Percentiles rank a stretch among this genome's conserved stretches.
These are phyloP conservation scores for Eumacrocentrus americanus DNA, from an alignment of 2,888 invertebrate species.

Conservation along the genomic window DNA sequence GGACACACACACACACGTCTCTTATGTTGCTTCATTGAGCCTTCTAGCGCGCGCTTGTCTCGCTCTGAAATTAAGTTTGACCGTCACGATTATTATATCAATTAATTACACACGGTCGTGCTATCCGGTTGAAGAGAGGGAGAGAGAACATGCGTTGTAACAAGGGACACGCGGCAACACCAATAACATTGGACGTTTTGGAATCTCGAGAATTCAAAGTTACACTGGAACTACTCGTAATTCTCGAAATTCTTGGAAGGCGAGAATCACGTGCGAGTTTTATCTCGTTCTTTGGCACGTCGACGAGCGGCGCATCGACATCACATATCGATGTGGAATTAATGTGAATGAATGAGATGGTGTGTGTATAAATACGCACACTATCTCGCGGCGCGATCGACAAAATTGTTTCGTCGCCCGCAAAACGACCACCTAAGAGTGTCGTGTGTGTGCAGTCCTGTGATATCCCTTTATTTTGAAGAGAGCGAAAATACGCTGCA, in stretches of 20 bases:
- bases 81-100: constrained; percentile 52
- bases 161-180: constrained; percentile 1
- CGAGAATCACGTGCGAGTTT: constrained; percentile 6
- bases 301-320: background rate
- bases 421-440: constrained; percentile 16
- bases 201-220: constrained; percentile 46
- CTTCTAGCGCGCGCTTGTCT: constrained; percentile 30
- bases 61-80: constrained; percentile 50
- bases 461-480: constrained; percentile 1
- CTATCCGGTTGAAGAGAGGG: constrained; percentile 48
- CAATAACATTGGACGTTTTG: constrained; percentile 30
- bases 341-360: constrained; percentile 3
- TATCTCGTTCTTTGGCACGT: constrained; percentile 9
- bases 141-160: constrained; percentile 27
- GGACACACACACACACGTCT: background rate
- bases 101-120: constrained; percentile 49
- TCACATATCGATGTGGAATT: constrained; percentile 1
- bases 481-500: constrained; percentile 4
- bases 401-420: constrained; percentile 18
- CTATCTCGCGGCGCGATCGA: constrained; percentile 1
- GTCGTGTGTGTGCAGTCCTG: background rate
- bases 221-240: background rate
- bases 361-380: background rate
- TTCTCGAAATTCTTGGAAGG: constrained; percentile 5
- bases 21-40: constrained; percentile 5